A percentile compares a stretch with the other conserved stretches of the same genome.
Conservation (phyloP, 2,113 vertebrate species). For the Puffinus mauretanicus region DNA sequence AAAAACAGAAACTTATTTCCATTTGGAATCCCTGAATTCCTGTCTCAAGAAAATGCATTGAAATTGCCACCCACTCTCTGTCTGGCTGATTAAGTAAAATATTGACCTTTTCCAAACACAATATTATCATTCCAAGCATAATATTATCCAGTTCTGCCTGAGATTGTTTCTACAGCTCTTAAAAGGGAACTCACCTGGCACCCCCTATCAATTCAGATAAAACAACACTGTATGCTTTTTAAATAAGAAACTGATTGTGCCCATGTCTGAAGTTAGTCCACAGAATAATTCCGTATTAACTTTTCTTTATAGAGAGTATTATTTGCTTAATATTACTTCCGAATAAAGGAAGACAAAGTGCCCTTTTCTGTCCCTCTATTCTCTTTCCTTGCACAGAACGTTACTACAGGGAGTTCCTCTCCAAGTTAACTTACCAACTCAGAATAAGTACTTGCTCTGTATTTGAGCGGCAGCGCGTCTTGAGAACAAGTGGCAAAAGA, state of each 20-base stretch:
- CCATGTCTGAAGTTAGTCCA: neutral
- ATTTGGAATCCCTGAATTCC: constrained; percentile 31
- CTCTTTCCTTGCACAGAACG: neutral
- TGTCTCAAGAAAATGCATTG: constrained; percentile 37
- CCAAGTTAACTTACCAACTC: neutral
- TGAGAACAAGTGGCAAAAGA: neutral
- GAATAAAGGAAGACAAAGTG: neutral
- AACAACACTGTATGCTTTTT: neutral
- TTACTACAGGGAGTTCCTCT: neutral
- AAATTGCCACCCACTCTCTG: constrained; percentile 63
- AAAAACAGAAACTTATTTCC: neutral
- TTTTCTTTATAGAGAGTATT: neutral
- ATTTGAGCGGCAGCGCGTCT: neutral
- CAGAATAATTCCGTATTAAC: neutral
- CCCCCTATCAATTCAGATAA: constrained; percentile 24
- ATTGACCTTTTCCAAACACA: constrained; percentile 49
- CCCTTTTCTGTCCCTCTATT: neutral
- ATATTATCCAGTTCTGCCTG: constrained; percentile 20
- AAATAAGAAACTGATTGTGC: constrained; percentile 9
- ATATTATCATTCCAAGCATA: constrained; percentile 56
- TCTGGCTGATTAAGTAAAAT: constrained; percentile 64
- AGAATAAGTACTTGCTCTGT: accelerated
- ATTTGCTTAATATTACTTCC: neutral
- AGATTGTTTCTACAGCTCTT: constrained; percentile 38
- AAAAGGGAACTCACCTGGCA: constrained; percentile 43